Evolutionary conservation across 2,113 vertebrate genomes (phyloP).

Genomic region (Elanus axillaris): DNA sequence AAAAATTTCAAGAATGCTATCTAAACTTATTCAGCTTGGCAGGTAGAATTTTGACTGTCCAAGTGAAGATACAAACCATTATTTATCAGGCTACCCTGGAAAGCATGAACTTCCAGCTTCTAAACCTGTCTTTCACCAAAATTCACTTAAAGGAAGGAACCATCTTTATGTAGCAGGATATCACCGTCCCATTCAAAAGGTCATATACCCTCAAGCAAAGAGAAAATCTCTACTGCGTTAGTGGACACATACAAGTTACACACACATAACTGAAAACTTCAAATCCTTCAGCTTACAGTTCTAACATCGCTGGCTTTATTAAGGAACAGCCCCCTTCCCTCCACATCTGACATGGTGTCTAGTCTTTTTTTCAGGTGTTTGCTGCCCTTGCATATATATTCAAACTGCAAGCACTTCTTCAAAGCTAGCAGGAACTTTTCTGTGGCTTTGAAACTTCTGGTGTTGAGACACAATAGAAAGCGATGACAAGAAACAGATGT

Average conservation of each 20-base stretch:
- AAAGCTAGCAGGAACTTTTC: not conserved
- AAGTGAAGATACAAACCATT: not conserved
- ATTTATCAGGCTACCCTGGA: not conserved
- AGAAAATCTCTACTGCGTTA: not conserved
- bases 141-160: not conserved
- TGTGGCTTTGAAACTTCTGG: not conserved
- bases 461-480: not conserved
- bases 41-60: not conserved
- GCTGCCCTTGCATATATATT: not conserved
- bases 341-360: accelerated
- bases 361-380: not conserved
- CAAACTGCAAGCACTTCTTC: not conserved
- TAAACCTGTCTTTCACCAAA: not conserved
- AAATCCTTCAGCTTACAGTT: not conserved
- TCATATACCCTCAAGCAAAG: not conserved
- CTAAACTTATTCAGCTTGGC: not conserved
- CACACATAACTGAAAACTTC: not conserved
- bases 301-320: not conserved
- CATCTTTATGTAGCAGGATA: not conserved
- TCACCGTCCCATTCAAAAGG: not conserved
- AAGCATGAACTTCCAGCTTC: not conserved
- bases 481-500: not conserved
- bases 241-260: not conserved
- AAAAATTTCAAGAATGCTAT: not conserved
- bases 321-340: not conserved